Conservation (phyloP, 2,113 vertebrate genomes). For the Astur gentilis region DNA sequence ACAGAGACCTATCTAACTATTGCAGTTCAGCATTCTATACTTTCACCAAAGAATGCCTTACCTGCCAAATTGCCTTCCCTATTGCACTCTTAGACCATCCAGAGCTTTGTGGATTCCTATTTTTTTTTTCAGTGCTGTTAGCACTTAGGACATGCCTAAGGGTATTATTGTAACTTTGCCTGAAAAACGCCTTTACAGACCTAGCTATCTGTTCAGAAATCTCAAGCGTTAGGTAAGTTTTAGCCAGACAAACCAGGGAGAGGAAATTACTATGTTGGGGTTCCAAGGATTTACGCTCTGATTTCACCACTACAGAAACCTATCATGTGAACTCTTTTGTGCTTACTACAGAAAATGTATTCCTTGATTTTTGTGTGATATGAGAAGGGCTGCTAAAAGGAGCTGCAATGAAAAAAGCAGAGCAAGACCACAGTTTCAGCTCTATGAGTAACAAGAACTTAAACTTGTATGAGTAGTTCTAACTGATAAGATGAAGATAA, state of each 20-base stretch:
- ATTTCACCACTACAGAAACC: neutral
- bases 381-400: neutral
- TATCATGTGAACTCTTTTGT: neutral
- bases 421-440: neutral
- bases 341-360: neutral
- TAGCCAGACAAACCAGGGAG: neutral
- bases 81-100: neutral
- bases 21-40: neutral
- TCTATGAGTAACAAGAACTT: neutral
- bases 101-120: neutral
- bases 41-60: neutral
- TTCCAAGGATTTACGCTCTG: neutral
- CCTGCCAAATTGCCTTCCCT: neutral
- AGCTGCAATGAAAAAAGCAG: neutral
- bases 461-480: neutral
- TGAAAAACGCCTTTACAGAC: neutral
- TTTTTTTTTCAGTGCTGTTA: neutral
- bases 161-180: neutral
- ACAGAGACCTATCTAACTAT: constrained; percentile 4
- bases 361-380: neutral
- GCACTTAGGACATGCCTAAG: neutral
- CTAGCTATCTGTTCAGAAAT: neutral
- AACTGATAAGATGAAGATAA: neutral
- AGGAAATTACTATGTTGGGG: neutral
- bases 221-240: neutral